A percentile compares a stretch with the other conserved stretches of the same genome.
Conservation (phyloP, 1,140 invertebrate genomes). For the Campodea augens region DNA sequence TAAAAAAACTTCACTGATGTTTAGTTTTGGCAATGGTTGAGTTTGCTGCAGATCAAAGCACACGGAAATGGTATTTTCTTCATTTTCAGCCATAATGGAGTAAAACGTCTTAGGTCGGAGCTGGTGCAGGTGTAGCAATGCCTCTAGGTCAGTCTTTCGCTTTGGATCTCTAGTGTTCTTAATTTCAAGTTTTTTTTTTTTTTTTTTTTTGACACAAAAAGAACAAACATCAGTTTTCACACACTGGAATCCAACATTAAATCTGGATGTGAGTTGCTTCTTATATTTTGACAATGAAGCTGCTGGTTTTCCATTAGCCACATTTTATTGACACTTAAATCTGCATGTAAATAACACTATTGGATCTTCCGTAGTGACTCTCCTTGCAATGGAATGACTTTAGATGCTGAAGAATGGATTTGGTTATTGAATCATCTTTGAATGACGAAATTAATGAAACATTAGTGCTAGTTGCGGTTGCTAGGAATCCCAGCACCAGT, state of each 20-base stretch:
- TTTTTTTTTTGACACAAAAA: not conserved
- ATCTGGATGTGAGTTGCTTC: not conserved
- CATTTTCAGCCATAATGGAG: not conserved
- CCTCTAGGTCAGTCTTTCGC: not conserved
- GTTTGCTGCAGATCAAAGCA: not conserved
- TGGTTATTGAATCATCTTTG: not conserved
- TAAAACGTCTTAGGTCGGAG: not conserved
- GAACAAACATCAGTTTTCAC: not conserved
- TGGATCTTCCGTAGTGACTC: not conserved
- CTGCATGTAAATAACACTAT: not conserved
- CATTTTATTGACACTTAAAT: not conserved
- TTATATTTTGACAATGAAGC: not conserved
- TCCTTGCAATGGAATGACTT: not conserved
- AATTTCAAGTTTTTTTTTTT: not conserved
- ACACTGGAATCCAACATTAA: not conserved
- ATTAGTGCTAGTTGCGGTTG: too few relatives aligned
- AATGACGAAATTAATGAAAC: too few relatives aligned
- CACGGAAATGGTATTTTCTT: not conserved
- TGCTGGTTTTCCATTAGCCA: not conserved
- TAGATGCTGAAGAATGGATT: not conserved
- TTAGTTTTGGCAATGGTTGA: not conserved
- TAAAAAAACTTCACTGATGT: not conserved
- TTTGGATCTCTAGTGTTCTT: not conserved
- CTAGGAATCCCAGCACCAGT: too few relatives aligned
- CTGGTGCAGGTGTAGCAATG: not conserved